Evolutionary conservation across 2,797 vertebrate genomes (phyloP).

Genomic region (Clamator glandarius): DNA sequence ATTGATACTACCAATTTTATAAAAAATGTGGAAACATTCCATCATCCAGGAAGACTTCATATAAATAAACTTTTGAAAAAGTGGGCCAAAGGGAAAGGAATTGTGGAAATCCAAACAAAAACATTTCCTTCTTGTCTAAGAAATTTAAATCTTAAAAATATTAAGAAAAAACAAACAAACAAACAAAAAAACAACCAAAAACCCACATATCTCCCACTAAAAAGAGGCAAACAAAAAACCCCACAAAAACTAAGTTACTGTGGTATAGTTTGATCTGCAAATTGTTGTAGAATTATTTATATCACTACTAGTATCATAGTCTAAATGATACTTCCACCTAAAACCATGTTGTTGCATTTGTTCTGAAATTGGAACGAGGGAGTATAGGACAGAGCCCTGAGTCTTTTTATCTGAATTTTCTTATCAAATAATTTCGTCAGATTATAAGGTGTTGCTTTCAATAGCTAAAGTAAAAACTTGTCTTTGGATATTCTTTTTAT

Average conservation of each 20-base stretch:
- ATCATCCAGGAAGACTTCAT: too few species aligned
- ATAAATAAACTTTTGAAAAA: too few species aligned
- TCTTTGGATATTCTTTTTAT: background rate
- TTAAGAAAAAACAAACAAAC: too few species aligned
- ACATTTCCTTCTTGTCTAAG: too few species aligned
- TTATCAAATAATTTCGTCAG: background rate
- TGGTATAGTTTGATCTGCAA: background rate
- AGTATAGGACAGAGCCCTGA: background rate
- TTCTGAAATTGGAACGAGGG: background rate
- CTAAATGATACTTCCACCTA: background rate
- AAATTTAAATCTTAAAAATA: too few species aligned
- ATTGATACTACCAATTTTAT: background rate
- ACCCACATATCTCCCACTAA: background rate
- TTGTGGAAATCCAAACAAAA: too few species aligned
- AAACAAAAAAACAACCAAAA: too few species aligned
- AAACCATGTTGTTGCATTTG: background rate
- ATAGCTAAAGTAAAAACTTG: background rate
- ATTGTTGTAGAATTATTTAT: background rate
- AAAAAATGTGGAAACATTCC: too few species aligned
- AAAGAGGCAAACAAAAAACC: rapidly evolving
- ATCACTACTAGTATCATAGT: background rate
- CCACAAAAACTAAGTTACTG: rapidly evolving
- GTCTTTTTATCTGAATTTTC: background rate
- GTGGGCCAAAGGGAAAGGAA: too few species aligned
- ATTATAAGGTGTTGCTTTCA: background rate